Conservation (phyloP, 2,888 invertebrate genomes). For the Acrocera orbiculus region DNA sequence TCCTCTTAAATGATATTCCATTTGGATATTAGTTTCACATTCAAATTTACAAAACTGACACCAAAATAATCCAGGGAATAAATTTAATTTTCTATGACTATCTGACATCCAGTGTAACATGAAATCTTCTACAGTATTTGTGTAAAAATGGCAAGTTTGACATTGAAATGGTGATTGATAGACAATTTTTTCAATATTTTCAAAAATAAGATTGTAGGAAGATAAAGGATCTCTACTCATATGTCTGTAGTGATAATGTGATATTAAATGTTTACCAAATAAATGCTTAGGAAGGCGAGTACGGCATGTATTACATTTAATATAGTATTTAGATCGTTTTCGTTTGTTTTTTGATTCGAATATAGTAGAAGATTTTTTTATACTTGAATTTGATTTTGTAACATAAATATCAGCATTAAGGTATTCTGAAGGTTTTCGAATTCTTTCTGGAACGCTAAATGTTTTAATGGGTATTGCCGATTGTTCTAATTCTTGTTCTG, state of each 20-base stretch:
- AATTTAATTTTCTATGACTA: constrained; percentile 33
- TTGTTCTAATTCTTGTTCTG: constrained; percentile 50
- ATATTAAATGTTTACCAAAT: constrained; percentile 72
- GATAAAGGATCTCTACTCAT: constrained; percentile 40
- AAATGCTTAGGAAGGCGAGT: constrained; percentile 47
- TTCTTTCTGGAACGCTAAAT: constrained; percentile 13
- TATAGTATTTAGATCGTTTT: constrained; percentile 38
- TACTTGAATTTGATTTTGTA: background rate
- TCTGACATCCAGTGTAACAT: constrained; percentile 56
- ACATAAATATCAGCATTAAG: constrained; percentile 25
- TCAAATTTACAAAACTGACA: constrained; percentile 59
- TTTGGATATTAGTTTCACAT: constrained; percentile 41
- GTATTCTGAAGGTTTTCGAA: constrained; percentile 29
- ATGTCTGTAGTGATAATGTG: constrained; percentile 67
- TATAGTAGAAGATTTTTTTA: constrained; percentile 3
- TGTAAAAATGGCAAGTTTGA: constrained; percentile 66
- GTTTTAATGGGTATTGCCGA: constrained; percentile 23
- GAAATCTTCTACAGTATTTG: constrained; percentile 54
- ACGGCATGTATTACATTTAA: constrained; percentile 54
- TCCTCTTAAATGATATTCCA: constrained; percentile 50
- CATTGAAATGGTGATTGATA: constrained; percentile 76
- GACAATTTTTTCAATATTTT: constrained; percentile 60
- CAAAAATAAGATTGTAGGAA: constrained; percentile 46
- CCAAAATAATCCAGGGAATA: constrained; percentile 44
- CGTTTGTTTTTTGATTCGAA: constrained; percentile 28